Percentiles rank a stretch among this genome's conserved stretches.
These are phyloP conservation scores for Luehdorfia chinensis DNA, from an alignment of 1,140 invertebrate species.

Conservation along the genomic window DNA sequence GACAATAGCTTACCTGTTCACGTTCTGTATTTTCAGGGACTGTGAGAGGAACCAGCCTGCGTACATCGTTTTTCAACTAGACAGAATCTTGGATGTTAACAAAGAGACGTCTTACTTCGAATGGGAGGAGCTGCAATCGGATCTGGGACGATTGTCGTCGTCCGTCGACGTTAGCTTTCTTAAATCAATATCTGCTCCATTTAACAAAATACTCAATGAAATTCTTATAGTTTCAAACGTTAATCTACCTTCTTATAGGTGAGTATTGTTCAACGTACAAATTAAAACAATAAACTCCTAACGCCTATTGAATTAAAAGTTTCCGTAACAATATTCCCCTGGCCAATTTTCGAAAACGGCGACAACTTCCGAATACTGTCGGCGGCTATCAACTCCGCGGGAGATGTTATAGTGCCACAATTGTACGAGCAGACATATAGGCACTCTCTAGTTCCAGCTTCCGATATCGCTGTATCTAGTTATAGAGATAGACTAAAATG, in stretches of 20 bases:
- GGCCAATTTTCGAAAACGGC: too few species aligned
- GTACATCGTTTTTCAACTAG: constrained; percentile 84
- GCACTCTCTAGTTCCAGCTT: too few species aligned
- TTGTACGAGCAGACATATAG: too few species aligned
- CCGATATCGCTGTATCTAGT: too few species aligned
- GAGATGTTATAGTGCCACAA: too few species aligned
- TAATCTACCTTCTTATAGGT: constrained; percentile 84
- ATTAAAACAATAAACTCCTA: background rate
- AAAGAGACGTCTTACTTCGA: constrained; percentile 78
- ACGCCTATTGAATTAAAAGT: too few species aligned
- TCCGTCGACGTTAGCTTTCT: constrained; percentile 54
- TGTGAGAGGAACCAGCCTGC: constrained; percentile 83
- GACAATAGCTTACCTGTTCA: constrained; percentile 7
- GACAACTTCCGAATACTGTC: too few species aligned
- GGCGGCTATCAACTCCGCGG: too few species aligned
- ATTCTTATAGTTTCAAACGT: constrained; percentile 81
- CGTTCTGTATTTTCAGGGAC: constrained; percentile 72
- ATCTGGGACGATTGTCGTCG: constrained; percentile 69
- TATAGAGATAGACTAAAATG: too few species aligned
- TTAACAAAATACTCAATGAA: constrained; percentile 79
- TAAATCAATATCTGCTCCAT: constrained; percentile 54
- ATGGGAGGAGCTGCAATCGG: constrained; percentile 78
- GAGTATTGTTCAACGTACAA: too few species aligned
- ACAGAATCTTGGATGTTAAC: constrained; percentile 81
- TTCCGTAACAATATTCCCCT: too few species aligned